Percentiles rank a stretch among this genome's conserved stretches.
phyloP scores from a whole-genome alignment of 1,140 invertebrate genomes.

The Bombus confusus region DNA sequence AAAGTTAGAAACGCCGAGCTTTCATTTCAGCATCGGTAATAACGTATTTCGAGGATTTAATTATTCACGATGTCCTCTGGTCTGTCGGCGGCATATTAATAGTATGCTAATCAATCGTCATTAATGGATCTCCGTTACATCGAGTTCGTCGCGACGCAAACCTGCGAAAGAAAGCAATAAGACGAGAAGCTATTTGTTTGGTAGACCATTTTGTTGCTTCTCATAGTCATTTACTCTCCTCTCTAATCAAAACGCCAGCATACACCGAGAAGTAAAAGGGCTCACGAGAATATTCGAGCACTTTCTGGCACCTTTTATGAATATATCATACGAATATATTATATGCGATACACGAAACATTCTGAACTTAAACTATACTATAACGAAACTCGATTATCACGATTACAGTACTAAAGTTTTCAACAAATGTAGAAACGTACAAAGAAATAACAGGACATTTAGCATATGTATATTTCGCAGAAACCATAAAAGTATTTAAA shows the following conservation, averaged over 20 bases:
- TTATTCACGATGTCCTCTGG: conserved; percentile 63
- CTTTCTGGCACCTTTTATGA: no score
- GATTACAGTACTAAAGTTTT: no score
- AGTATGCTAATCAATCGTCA: conserved; percentile 68
- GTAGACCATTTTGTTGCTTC: conserved; percentile 11
- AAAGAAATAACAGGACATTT: no score
- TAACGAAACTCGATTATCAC: no score
- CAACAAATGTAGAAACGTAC: no score
- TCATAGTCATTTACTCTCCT: neutral
- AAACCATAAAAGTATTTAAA: no score
- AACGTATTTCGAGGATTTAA: conserved; percentile 71
- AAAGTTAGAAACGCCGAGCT: neutral
- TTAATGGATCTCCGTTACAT: conserved; percentile 61
- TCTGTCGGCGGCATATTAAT: conserved; percentile 66
- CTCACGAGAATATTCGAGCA: no score
- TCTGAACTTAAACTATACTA: no score
- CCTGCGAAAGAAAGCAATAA: conserved; percentile 32
- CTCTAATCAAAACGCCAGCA: neutral
- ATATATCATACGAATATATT: no score
- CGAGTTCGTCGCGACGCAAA: conserved; percentile 54
- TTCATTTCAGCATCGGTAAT: conserved; percentile 31
- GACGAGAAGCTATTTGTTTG: neutral
- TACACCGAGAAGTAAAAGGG: neutral
- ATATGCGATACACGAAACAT: no score
- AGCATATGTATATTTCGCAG: no score